Base-by-base conservation (phyloP, 2,113 vertebrate genomes). In the Zootoca vivipara region DNA sequence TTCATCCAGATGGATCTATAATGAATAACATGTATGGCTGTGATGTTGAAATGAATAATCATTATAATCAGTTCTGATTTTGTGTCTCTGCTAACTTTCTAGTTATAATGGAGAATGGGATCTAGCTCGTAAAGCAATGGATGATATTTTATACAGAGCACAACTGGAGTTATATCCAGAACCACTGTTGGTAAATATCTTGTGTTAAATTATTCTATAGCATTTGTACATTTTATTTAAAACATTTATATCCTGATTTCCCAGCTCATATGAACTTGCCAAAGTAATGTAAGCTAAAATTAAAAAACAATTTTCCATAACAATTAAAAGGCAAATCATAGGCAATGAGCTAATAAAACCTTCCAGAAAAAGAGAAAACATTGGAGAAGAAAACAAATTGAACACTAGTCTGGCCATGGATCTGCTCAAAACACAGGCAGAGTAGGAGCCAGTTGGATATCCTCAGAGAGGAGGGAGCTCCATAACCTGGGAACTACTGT, bases 81-180 rank as follows among this genome's bases (percentile, higher is more conserved):
- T 82, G 72, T 70, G 67, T 67, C 4, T 73, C n/a, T 33, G 58
- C 86, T 46, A 89, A 77, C 85, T 80, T 85, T 96, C 22, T 93
- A 99, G 99, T 97, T 99, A 98, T 91, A 99, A 99, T 87, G 99
- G 99, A 90, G 99, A 99, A 94, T 98, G 98, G 92, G 98, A 99
- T 90, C 87, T 98, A 90, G 99, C 98, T 94, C 98, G 98, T 90
- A 99, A 98, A 97, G 98, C 99, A 58, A 95, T 99, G 97, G 99
- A 99, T 95, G 99, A 99, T 3, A 95, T 99, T 93, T 95, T 99
- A 82, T 99, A 99, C 88, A 97, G 99, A 96, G 98, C 99, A 52
- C 98, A 99, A 95, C 96, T 99, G 83, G 99, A 99, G 79, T 95
- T 99, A 74, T 98, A 98, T 95, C 99, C 99, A 89, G 99, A 99